Evolutionary conservation across 92 coral and sea anemone genomes (phyloP).

Genomic region (Porites evermanni): DNA sequence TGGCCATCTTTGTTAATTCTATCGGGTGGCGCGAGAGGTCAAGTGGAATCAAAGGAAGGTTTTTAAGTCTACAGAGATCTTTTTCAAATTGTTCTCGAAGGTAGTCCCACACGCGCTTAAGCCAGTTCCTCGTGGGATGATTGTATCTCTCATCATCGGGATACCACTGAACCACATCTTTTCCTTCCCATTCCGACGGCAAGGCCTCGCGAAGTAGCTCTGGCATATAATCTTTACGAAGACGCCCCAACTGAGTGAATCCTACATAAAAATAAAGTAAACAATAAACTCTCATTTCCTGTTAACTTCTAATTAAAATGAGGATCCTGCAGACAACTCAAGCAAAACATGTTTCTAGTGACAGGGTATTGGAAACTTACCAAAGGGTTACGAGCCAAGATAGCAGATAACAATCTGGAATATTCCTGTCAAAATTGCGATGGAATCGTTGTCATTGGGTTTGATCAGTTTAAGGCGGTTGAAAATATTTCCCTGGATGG

Average conservation of each 20-base stretch:
- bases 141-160: conserved; percentile 23
- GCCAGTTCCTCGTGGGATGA: conserved; percentile 79
- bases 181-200: conserved; percentile 50
- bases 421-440: no score
- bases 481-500: no score
- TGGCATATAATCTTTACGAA: conserved; percentile 55
- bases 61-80: conserved; percentile 48
- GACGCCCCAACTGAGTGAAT: conserved; percentile 65
- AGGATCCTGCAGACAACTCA: no score
- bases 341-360: no score
- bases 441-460: no score
- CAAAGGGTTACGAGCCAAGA: no score
- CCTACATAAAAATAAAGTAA: conserved; percentile 3
- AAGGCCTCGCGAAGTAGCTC: conserved; percentile 55
- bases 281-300: conserved; percentile 27
- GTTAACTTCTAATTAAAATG: no score
- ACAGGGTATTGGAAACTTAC: no score
- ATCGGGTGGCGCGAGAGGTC: conserved; percentile 20
- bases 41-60: conserved; percentile 73
- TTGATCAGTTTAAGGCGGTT: no score
- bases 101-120: conserved; percentile 78
- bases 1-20: conserved; percentile 45
- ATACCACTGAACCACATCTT: conserved; percentile 63
- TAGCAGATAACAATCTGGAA: no score
- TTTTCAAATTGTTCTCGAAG: conserved; percentile 52